Base-by-base conservation (phyloP, 2,888 invertebrate species). In the Hemicrepidius hirtus region DNA sequence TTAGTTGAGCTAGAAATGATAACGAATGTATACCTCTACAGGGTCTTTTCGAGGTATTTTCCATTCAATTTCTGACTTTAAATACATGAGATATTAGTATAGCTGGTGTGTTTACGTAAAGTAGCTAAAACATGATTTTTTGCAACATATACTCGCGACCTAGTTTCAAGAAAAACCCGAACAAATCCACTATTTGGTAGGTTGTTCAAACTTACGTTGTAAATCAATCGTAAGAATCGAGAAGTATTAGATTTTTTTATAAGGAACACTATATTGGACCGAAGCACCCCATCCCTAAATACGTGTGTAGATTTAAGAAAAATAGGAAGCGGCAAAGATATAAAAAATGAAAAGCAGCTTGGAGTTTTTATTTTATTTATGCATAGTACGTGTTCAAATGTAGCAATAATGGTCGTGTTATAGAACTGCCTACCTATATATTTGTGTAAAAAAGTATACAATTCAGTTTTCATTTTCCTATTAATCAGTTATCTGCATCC, bases 401-500 rank as follows among this genome's bases (percentile, higher is more conserved):
- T 64, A 59, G 46, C 64, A 59, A 68, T 72, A 68, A 72, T 72
- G n/a, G n/a, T n/a, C n/a, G n/a, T n/a, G n/a, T n/a, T n/a, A n/a
- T n/a, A n/a, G n/a, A n/a, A n/a, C n/a, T n/a, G 37, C 21, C n/a
- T 6, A 44, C n/a, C 12, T 18, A 4, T 37, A 20, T 3, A 37
- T 57, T n/a, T n/a, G 57, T 40, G 57, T 35, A 57, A 57, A 57
- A 57, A n/a, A n/a, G n/a, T n/a, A n/a, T n/a, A n/a, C n/a, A n/a
- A n/a, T n/a, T n/a, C n/a, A n/a, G n/a, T n/a, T n/a, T n/a, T n/a
- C n/a, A n/a, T n/a, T n/a, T n/a, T n/a, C n/a, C n/a, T n/a, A n/a
- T n/a, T n/a, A n/a, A n/a, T n/a, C n/a, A n/a, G n/a, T n/a, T n/a
- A n/a, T n/a, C n/a, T n/a, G n/a, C n/a, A n/a, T n/a, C n/a, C n/a